A percentile compares a stretch with the other conserved stretches of the same genome.
Evolutionary conservation across 92 coral and sea anemone species (phyloP).

Genomic region (Palythoa grandiflora): DNA sequence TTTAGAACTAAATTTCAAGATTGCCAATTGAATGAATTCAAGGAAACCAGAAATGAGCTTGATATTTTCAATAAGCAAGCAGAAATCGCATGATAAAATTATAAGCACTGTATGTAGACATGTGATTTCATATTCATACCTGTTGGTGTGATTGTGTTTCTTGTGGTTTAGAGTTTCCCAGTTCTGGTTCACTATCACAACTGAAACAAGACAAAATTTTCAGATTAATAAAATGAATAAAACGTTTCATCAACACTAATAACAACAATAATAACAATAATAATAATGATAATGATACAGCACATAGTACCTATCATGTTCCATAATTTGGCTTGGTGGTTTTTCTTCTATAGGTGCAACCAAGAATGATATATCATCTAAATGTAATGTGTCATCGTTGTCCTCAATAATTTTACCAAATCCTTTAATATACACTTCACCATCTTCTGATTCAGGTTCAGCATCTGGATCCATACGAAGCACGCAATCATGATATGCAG

Average conservation of each 20-base stretch:
- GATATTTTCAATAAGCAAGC: constrained; percentile 23
- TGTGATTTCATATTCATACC: constrained; percentile 3
- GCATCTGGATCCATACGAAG: constrained; percentile 3
- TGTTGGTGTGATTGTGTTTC: constrained; percentile 5
- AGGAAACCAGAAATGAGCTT: constrained; percentile 28
- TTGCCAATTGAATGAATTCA: constrained; percentile 24
- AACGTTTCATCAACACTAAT: constrained; percentile 12
- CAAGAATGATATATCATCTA: constrained; percentile 2
- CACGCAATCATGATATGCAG: constrained; percentile 11
- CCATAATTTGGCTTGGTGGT: not conserved
- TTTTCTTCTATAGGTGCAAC: constrained; percentile 16
- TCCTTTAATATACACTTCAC: constrained; percentile 7
- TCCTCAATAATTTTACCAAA: constrained; percentile 10
- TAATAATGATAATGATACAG: constrained; percentile 15
- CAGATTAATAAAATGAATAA: constrained; percentile 17
- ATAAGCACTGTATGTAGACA: constrained; percentile 4
- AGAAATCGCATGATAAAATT: constrained; percentile 2
- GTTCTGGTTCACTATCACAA: constrained; percentile 5
- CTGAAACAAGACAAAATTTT: constrained; percentile 2
- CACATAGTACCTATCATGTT: constrained; percentile 15
- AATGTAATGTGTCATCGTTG: constrained; percentile 28
- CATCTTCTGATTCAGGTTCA: constrained; percentile 17
- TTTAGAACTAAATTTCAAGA: constrained; percentile 25
- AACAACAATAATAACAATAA: constrained; percentile 10
- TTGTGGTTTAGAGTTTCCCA: constrained; percentile 5